Percentiles rank a stretch among this genome's conserved stretches.
These are phyloP conservation scores for Naso thynnoides DNA, from an alignment of 2,797 vertebrate genomes.

Conservation along the genomic window DNA sequence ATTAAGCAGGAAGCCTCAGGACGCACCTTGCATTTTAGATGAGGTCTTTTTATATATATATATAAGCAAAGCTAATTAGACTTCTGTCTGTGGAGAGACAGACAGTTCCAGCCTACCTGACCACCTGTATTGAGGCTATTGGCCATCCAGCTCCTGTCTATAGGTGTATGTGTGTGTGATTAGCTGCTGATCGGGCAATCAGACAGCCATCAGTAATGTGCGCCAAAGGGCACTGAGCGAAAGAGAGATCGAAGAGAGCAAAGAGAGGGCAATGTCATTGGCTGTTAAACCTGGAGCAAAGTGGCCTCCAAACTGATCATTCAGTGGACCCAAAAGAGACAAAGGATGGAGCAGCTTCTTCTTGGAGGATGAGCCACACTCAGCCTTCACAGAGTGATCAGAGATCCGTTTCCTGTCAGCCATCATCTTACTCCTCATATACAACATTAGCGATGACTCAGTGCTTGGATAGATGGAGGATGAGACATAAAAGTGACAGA, in stretches of 20 bases:
- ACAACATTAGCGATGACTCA: conserved; percentile 70
- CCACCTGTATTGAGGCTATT: conserved; percentile 24
- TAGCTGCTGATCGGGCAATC: conserved; percentile 66
- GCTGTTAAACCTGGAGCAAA: conserved; percentile 34
- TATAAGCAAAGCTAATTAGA: conserved; percentile 30
- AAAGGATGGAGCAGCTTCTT: conserved; percentile 38
- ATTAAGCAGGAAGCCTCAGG: not conserved
- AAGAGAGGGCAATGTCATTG: conserved; percentile 40
- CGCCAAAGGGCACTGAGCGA: conserved; percentile 22
- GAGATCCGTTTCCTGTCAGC: conserved; percentile 63
- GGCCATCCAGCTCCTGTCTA: conserved; percentile 23
- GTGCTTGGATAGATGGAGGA: conserved; percentile 33
- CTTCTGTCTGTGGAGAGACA: conserved; percentile 3
- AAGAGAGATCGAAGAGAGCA: conserved; percentile 6
- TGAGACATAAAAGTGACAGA: conserved; percentile 34
- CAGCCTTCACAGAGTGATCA: not conserved
- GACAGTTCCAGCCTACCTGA: conserved; percentile 23
- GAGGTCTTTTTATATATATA: not conserved
- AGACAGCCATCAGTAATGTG: conserved; percentile 42
- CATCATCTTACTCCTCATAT: conserved; percentile 52
- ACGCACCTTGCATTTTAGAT: not conserved
- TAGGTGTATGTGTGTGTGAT: conserved; percentile 55
- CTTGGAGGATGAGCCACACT: conserved; percentile 13
- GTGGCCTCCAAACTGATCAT: conserved; percentile 36
- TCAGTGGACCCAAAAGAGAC: conserved; percentile 27